phyloP scores from a whole-genome alignment of 2,113 vertebrate genomes.

The Prionailurus viverrinus region DNA sequence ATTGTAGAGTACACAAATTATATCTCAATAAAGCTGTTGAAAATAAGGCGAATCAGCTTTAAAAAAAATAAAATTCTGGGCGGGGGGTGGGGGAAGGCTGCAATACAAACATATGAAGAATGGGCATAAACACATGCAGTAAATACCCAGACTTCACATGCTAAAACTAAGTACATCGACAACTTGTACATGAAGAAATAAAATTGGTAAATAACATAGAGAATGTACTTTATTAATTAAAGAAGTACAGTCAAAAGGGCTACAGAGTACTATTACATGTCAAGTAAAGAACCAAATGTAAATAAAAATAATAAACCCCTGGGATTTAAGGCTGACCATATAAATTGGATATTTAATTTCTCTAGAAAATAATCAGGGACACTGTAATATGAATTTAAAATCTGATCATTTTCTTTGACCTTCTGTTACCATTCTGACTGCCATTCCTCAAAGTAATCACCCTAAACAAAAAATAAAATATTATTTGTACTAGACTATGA shows the following conservation, averaged over 20 bases:
- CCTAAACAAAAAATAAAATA: background rate
- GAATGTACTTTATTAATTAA: background rate
- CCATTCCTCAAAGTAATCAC: background rate
- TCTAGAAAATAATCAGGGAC: slow-evolving; percentile 17
- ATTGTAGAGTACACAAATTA: background rate
- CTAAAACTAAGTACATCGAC: background rate
- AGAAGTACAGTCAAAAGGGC: background rate
- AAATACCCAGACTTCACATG: background rate
- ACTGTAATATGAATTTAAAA: slow-evolving; percentile 19
- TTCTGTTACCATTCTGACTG: background rate
- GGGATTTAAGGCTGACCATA: background rate
- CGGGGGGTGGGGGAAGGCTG: background rate
- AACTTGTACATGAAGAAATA: background rate
- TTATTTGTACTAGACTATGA: background rate
- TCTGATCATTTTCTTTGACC: background rate
- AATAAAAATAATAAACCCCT: slow-evolving; percentile 5
- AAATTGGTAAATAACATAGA: background rate
- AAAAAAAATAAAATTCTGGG: background rate
- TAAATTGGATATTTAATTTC: background rate
- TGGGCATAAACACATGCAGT: background rate
- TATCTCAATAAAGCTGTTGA: background rate
- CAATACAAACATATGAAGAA: slow-evolving; percentile 22
- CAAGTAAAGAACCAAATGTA: background rate
- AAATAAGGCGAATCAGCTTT: background rate
- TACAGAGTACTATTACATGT: background rate